Conservation (phyloP, 2,113 vertebrate genomes). For the Leptobrachium leishanense region DNA sequence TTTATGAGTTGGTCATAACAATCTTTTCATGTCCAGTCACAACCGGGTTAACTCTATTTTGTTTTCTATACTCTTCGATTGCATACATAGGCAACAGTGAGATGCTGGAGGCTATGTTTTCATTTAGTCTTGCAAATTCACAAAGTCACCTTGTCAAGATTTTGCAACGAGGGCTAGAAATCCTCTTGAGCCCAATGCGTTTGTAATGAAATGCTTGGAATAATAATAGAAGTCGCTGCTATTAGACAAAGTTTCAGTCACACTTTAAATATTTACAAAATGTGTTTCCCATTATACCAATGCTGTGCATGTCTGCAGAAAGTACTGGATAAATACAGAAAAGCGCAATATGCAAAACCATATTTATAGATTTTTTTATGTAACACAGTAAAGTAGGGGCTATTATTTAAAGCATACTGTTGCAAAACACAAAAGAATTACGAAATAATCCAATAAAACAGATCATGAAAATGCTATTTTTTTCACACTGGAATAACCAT, state of each 20-base stretch:
- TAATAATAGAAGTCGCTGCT: not conserved
- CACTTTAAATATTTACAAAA: not conserved
- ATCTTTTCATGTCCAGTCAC: too few species aligned
- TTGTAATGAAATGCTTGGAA: not conserved
- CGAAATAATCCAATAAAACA: too few species aligned
- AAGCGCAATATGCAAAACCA: not conserved
- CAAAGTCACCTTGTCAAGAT: conserved; percentile 5
- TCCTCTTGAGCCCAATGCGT: not conserved
- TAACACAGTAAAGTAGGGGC: not conserved
- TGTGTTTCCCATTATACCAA: not conserved
- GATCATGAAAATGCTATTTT: too few species aligned
- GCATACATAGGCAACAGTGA: not conserved
- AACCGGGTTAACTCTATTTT: not conserved
- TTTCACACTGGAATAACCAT: too few species aligned
- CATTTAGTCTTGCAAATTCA: not conserved
- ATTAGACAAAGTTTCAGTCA: not conserved
- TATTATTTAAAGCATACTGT: too few species aligned
- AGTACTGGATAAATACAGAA: not conserved
- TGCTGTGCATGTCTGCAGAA: not conserved
- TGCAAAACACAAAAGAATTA: too few species aligned
- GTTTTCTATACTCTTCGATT: not conserved
- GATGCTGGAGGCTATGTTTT: not conserved
- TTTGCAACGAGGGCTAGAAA: not conserved
- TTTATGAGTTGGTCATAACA: too few species aligned
- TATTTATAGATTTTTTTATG: not conserved